A percentile compares a stretch with the other conserved stretches of the same genome.
Evolutionary conservation across 1,140 invertebrate genomes (phyloP).

Genomic region (Camponotus vicinus): DNA sequence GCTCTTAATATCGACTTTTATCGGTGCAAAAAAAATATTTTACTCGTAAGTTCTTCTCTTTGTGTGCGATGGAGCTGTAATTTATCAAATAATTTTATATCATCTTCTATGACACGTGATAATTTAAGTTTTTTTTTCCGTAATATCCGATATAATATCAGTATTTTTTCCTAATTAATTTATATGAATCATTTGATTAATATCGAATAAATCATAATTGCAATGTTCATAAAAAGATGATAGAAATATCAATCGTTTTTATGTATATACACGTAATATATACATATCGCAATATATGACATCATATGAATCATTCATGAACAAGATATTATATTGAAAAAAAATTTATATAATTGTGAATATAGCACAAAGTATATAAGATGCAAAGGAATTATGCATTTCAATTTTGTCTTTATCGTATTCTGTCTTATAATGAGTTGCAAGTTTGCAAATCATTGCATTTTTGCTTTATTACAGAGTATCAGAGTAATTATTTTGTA

Average conservation of each 20-base stretch:
- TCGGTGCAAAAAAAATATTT: not conserved
- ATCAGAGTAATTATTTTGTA: conserved; percentile 45
- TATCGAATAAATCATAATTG: not conserved
- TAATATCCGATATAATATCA: not conserved
- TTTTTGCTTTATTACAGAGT: not conserved
- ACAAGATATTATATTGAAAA: not conserved
- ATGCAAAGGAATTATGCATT: not conserved
- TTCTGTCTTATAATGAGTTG: too few relatives aligned
- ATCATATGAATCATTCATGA: not conserved
- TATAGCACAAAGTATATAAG: not conserved
- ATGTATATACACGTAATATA: not conserved
- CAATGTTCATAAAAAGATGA: not conserved
- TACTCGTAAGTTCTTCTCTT: not conserved
- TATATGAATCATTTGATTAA: not conserved
- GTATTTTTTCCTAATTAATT: conserved; percentile 1
- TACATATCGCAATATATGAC: not conserved
- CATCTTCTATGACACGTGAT: not conserved
- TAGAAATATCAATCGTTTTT: conserved; percentile 2
- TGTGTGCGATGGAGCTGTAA: not conserved
- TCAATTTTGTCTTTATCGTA: not conserved
- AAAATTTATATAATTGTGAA: not conserved
- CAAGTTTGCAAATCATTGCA: conserved; percentile 2
- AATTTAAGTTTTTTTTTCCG: not conserved
- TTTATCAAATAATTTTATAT: not conserved
- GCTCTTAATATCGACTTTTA: not conserved